A percentile compares a stretch with the other conserved stretches of the same genome.
phyloP scores from a whole-genome alignment of 2,113 vertebrate species.

The Nettapus auritus region DNA sequence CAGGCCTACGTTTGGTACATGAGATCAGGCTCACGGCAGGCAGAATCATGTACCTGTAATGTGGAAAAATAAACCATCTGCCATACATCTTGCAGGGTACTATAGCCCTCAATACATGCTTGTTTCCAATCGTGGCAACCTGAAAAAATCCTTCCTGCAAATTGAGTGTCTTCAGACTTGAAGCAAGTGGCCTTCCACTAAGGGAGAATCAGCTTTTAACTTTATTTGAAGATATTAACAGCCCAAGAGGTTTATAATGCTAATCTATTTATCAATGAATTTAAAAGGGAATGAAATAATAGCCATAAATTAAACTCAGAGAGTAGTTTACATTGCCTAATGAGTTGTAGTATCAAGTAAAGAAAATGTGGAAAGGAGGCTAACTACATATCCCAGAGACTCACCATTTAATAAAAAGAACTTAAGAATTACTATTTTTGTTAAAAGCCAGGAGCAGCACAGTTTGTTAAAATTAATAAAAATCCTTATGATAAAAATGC shows the following conservation, averaged over 20 bases:
- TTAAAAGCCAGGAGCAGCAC: constrained; percentile 5
- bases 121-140: not conserved
- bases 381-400: not conserved
- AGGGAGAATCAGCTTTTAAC: not conserved
- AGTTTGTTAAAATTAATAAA: constrained; percentile 42
- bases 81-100: not conserved
- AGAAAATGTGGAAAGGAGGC: not conserved
- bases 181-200: not conserved
- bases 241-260: not conserved
- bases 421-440: constrained; percentile 16
- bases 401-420: constrained; percentile 12
- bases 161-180: not conserved
- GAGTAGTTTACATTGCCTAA: not conserved
- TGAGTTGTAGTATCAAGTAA: not conserved
- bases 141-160: not conserved
- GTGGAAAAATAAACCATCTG: not conserved
- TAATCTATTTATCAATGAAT: not conserved
- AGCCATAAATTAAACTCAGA: not conserved
- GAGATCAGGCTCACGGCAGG: not conserved
- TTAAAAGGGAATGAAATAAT: not conserved
- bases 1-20: not conserved
- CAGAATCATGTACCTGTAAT: not conserved
- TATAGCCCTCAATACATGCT: not conserved
- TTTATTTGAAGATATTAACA: not conserved
- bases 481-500: constrained; percentile 14